Conservation (phyloP, 2,888 invertebrate genomes). For the Gerris lacustris region DNA sequence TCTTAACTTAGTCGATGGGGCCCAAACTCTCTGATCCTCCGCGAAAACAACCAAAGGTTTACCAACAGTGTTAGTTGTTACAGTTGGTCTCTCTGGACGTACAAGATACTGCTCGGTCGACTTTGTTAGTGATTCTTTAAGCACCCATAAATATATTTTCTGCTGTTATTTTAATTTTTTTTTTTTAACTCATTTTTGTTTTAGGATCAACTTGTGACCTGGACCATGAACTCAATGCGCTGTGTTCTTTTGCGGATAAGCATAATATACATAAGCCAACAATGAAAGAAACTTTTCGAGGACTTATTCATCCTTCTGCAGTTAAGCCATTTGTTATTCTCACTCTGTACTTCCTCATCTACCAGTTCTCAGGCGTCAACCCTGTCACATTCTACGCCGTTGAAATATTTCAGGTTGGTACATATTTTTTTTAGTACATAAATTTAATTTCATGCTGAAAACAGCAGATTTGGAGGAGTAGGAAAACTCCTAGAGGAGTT, state of each 20-base stretch:
- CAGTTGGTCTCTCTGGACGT: too few species aligned
- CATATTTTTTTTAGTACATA: not conserved
- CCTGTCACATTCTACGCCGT: constrained; percentile 57
- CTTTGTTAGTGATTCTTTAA: too few species aligned
- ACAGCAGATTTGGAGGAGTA: too few species aligned
- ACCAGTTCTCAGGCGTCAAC: constrained; percentile 58
- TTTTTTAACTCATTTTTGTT: not conserved
- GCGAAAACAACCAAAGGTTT: too few species aligned
- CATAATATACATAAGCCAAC: constrained; percentile 42
- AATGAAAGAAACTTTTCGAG: constrained; percentile 41
- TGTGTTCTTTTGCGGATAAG: constrained; percentile 49
- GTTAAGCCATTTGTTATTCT: constrained; percentile 51
- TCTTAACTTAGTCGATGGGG: too few species aligned
- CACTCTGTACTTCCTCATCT: constrained; percentile 52
- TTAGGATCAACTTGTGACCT: constrained; percentile 48
- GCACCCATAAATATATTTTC: too few species aligned
- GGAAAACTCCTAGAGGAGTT: too few species aligned
- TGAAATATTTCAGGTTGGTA: constrained; percentile 47
- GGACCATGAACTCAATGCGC: constrained; percentile 48
- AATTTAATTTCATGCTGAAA: too few species aligned
- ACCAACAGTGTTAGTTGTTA: too few species aligned
- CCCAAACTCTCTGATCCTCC: too few species aligned
- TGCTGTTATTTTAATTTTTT: too few species aligned
- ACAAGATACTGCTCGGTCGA: too few species aligned
- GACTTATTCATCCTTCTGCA: constrained; percentile 48